phyloP scores from a whole-genome alignment of 2,888 invertebrate species.

The Esperia sulphurella region DNA sequence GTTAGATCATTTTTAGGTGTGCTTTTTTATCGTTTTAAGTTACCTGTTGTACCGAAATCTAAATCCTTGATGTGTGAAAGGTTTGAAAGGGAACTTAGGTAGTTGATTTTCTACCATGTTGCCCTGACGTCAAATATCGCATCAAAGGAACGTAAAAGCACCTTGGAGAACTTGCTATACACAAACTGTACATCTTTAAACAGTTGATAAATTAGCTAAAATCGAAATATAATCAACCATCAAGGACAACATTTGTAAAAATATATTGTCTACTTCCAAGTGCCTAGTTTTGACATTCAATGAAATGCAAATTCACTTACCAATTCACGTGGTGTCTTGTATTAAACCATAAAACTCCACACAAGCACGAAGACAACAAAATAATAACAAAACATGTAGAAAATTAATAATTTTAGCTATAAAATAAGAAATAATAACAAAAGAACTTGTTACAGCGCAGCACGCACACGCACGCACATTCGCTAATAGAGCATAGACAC shows the following conservation, averaged over 20 bases:
- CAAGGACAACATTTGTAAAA: constrained; percentile 46
- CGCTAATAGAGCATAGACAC: too few species aligned
- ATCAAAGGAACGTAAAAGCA: not conserved
- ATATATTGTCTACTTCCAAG: constrained; percentile 13
- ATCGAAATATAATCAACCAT: constrained; percentile 30
- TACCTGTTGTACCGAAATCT: not conserved
- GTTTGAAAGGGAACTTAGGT: not conserved
- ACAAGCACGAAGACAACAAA: constrained; percentile 4
- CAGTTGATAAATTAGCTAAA: not conserved
- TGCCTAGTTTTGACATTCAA: constrained; percentile 24
- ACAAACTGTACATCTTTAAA: not conserved
- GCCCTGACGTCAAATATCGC: constrained; percentile 28
- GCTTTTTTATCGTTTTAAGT: too few species aligned
- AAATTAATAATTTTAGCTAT: constrained; percentile 12
- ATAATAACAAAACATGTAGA: constrained; percentile 2
- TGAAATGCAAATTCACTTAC: constrained; percentile 34
- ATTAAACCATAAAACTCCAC: not conserved
- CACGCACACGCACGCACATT: constrained; percentile 26
- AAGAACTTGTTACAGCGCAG: constrained; percentile 22
- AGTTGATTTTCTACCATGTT: constrained; percentile 22
- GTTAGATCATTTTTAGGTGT: too few species aligned
- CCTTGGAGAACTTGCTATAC: not conserved
- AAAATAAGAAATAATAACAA: constrained; percentile 33
- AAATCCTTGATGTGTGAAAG: constrained; percentile 9
- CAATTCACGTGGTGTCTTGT: constrained; percentile 25